phyloP scores from a whole-genome alignment of 2,888 invertebrate genomes.

The Lithophane ornitopus region DNA sequence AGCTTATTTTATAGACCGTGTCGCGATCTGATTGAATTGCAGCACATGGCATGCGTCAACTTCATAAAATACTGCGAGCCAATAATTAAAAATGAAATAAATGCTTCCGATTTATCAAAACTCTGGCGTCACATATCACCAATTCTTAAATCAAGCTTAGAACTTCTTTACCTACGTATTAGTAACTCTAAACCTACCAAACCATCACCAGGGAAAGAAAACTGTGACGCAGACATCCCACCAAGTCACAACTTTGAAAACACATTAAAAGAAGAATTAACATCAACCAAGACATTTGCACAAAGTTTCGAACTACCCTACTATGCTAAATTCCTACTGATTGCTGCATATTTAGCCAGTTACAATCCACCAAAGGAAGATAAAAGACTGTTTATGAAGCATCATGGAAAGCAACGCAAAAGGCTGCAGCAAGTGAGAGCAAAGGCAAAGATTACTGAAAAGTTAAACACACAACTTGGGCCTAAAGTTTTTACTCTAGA shows the following conservation, averaged over 20 bases:
- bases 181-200: slow-evolving; percentile 76
- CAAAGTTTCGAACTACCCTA: slow-evolving; percentile 95
- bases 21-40: slow-evolving; percentile 95
- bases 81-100: slow-evolving; percentile 92
- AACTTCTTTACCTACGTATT: slow-evolving; percentile 94
- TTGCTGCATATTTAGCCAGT: slow-evolving; percentile 97
- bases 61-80: slow-evolving; percentile 95
- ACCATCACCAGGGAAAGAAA: slow-evolving; percentile 82
- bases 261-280: slow-evolving; percentile 84
- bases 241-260: slow-evolving; percentile 79
- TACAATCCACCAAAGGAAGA: slow-evolving; percentile 97
- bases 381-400: slow-evolving; percentile 95
- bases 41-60: slow-evolving; percentile 94
- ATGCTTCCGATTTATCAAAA: slow-evolving; percentile 91
- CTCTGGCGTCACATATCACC: slow-evolving; percentile 96
- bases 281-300: slow-evolving; percentile 90
- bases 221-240: slow-evolving; percentile 66
- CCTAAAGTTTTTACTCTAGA: slow-evolving; percentile 96
- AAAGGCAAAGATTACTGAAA: slow-evolving; percentile 90
- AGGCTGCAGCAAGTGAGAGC: slow-evolving; percentile 91
- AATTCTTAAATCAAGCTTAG: slow-evolving; percentile 93
- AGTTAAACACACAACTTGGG: slow-evolving; percentile 93
- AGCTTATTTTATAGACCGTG: slow-evolving; percentile 96
- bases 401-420: slow-evolving; percentile 94
- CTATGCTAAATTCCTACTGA: slow-evolving; percentile 96